Conservation (phyloP, 2,797 vertebrate genomes). For the Hemitrygon akajei region DNA sequence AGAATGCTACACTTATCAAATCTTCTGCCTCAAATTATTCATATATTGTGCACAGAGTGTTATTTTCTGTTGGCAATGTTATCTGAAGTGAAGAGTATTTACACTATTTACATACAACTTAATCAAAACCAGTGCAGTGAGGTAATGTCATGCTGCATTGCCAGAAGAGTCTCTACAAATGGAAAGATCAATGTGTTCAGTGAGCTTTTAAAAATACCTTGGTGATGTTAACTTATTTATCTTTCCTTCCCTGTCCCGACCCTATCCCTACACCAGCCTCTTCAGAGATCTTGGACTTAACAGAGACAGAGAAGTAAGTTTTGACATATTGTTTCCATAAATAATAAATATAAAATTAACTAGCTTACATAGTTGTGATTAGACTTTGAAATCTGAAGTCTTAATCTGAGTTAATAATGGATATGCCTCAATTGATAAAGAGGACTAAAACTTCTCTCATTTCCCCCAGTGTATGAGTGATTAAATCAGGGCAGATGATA, state of each 20-base stretch:
- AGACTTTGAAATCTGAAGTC: neutral
- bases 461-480: neutral
- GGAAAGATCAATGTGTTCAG: neutral
- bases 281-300: constrained; percentile 72
- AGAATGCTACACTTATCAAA: neutral
- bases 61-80: neutral
- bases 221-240: neutral
- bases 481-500: neutral
- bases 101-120: neutral
- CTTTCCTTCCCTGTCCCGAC: constrained; percentile 20
- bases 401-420: neutral
- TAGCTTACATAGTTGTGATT: neutral
- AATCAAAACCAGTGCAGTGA: neutral
- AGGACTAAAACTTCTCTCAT: neutral
- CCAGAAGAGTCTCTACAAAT: neutral
- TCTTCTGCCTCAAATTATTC: neutral
- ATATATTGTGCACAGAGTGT: neutral
- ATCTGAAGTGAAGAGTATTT: neutral
- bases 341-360: neutral
- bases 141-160: neutral
- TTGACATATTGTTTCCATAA: neutral
- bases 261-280: constrained; percentile 60
- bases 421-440: neutral
- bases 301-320: constrained; percentile 80
- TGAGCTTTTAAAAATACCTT: neutral